Percentiles rank a stretch among this genome's conserved stretches.
phyloP scores from a whole-genome alignment of 2,113 vertebrate genomes.

The Chiloscyllium plagiosum region DNA sequence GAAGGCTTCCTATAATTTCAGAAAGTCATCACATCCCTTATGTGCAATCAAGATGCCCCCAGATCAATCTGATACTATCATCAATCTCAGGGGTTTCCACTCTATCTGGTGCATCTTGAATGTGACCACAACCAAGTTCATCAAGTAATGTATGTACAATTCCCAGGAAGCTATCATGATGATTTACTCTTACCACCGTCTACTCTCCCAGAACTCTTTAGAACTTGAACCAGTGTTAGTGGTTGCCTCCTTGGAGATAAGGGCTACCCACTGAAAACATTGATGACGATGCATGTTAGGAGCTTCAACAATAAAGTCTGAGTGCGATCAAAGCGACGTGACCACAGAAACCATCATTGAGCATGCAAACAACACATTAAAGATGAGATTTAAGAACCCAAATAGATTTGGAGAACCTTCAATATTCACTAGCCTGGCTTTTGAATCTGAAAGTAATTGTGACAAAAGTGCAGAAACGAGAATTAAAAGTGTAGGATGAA shows the following conservation, averaged over 20 bases:
- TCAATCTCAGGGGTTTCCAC: neutral
- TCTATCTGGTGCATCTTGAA: too few species aligned
- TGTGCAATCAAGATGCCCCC: neutral
- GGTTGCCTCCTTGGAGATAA: neutral
- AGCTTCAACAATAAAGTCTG: neutral
- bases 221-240: neutral
- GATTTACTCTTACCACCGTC: neutral
- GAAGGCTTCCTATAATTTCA: too few species aligned
- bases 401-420: neutral
- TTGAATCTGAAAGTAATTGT: neutral
- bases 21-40: neutral
- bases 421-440: neutral
- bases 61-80: neutral
- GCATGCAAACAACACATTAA: neutral
- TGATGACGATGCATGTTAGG: neutral
- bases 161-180: neutral
- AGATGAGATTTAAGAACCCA: neutral
- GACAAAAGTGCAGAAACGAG: neutral
- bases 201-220: neutral
- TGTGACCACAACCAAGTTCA: neutral
- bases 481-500: neutral
- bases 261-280: neutral
- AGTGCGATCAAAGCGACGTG: neutral
- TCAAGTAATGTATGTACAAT: neutral
- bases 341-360: neutral